Conservation (phyloP, 2,888 invertebrate genomes). For the Suillia variegata region DNA sequence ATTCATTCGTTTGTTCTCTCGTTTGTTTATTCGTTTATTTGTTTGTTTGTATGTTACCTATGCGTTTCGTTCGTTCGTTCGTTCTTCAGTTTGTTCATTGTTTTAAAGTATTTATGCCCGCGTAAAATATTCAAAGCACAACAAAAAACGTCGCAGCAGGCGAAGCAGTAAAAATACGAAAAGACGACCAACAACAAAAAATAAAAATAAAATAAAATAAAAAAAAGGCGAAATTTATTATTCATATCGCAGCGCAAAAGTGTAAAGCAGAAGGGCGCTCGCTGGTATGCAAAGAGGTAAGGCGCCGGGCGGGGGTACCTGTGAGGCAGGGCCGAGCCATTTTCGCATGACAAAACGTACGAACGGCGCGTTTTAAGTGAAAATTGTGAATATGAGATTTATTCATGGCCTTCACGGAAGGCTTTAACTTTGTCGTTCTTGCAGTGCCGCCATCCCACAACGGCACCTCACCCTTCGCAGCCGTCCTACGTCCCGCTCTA, state of each 20-base stretch:
- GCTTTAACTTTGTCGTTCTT: too few species aligned
- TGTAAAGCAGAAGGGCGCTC: constrained; percentile 28
- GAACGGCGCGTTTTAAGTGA: constrained; percentile 11
- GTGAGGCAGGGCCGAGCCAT: too few species aligned
- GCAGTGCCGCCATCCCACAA: too few species aligned
- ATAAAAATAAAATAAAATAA: constrained; percentile 17
- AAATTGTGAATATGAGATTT: constrained; percentile 16
- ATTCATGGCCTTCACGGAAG: constrained; percentile 2
- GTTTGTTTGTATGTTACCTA: too few species aligned
- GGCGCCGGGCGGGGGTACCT: neutral
- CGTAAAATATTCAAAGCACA: constrained; percentile 50
- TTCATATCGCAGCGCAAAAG: constrained; percentile 55
- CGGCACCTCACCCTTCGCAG: too few species aligned
- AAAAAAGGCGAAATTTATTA: constrained; percentile 53
- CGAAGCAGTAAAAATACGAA: constrained; percentile 29
- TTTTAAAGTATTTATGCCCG: constrained; percentile 54
- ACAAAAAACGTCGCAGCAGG: constrained; percentile 19
- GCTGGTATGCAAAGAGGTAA: neutral
- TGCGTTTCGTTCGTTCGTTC: too few species aligned
- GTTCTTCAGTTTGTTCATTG: too few species aligned
- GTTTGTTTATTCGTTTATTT: too few species aligned
- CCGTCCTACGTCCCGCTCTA: too few species aligned
- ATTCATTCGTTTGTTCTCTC: too few species aligned
- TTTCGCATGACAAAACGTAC: too few species aligned
- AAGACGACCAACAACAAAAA: constrained; percentile 22